Evolutionary conservation across 2,797 vertebrate species (phyloP), one percentile per base, ranked within the genome.

Genomic region (Tamandua tetradactyla): DNA sequence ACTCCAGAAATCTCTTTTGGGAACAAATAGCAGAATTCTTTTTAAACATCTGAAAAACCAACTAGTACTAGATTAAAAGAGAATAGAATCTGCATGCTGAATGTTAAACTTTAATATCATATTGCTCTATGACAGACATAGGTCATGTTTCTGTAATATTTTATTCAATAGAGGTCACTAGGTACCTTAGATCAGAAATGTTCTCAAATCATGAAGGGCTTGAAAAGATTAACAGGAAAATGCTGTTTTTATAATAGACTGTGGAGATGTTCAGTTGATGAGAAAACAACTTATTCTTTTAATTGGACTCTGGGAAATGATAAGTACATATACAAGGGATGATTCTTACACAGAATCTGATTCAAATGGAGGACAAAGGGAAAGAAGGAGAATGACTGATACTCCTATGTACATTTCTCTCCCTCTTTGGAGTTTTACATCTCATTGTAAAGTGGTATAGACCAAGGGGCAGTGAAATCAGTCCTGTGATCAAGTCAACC

Each of bases 271-370:
- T 94, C 23, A 75, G n/a, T 15, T 89, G 91, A 25, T 79, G 61
- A 87, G 80, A 95, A 94, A 89, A 95, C 22, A 90, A 79, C 18
- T 55, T 72, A 72, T 18, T 52, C 23, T 96, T 30, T 93, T 94
- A 84, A 57, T 13, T 64, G n/a, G 37, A 37, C 23, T 90, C 64
- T 86, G 40, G 44, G 61, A 91, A 91, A 64, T 57, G 25, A 87
- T 62, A 57, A 92, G 40, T 66, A 90, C 20, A 83, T 80, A 47
- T 20, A 76, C 76, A 95, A 89, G 10, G 10, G 18, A 0, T 32
- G 44, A 74, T 7, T 59, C 3, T 89, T 92, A 86, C 3, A 85
- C 14, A 71, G 14, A 94, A 83, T 91, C 15, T 64, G 85, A 44
- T 55, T 75, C 75, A 76, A 87, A 72, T 15, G 81, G 74, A 86